phyloP scores from a whole-genome alignment of 1,140 invertebrate genomes.

The Melanaphis sacchari region DNA sequence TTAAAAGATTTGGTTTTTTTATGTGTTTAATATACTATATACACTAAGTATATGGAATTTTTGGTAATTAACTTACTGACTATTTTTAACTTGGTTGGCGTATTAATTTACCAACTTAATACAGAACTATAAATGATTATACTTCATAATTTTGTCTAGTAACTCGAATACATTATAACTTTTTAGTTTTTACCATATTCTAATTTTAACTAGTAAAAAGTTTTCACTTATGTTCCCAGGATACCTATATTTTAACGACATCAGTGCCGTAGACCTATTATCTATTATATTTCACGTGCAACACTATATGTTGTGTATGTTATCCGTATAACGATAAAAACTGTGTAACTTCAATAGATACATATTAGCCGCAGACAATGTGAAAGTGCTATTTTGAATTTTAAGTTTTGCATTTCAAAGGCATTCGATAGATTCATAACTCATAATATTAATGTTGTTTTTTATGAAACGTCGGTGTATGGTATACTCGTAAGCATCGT shows the following conservation, averaged over 20 bases:
- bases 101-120: background rate
- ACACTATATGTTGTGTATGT: background rate
- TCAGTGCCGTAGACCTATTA: background rate
- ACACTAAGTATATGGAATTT: no score
- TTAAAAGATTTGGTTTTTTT: no score
- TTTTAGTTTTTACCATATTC: background rate
- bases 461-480: background rate
- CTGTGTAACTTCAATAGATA: background rate
- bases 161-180: background rate
- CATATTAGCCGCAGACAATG: background rate
- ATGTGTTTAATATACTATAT: no score
- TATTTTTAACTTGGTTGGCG: background rate
- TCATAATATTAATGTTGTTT: constrained; percentile 1
- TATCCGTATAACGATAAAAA: background rate
- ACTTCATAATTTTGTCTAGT: background rate
- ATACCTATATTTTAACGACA: background rate
- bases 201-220: background rate
- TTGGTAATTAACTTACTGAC: background rate
- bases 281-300: background rate
- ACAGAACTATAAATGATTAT: background rate
- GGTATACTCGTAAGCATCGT: no score
- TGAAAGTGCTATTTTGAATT: background rate
- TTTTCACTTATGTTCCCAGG: background rate
- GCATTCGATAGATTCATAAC: background rate
- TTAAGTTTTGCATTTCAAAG: background rate